These are phyloP conservation scores for Erinaceus europaeus DNA, from an alignment of 2,113 vertebrate genomes.

Conservation along the genomic window DNA sequence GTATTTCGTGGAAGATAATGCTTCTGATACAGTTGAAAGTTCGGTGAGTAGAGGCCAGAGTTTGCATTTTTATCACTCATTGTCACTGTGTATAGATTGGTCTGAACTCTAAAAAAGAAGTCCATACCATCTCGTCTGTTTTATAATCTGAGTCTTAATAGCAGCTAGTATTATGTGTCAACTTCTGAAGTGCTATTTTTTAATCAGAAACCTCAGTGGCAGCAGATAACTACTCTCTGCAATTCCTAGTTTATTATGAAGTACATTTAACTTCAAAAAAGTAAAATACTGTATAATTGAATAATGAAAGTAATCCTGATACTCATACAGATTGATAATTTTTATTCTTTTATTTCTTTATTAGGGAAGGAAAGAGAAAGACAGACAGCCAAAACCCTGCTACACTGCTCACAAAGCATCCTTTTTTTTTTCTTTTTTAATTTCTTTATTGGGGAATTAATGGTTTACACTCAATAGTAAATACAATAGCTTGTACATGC, in stretches of 20 bases:
- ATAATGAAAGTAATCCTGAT: neutral
- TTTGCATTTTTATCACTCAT: neutral
- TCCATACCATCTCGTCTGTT: neutral
- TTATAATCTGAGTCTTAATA: neutral
- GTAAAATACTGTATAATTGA: neutral
- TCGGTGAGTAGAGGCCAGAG: conserved; percentile 82
- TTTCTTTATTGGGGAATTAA: too few species aligned
- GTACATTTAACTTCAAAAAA: neutral
- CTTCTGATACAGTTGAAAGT: conserved; percentile 89
- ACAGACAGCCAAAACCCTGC: too few species aligned
- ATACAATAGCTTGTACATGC: too few species aligned
- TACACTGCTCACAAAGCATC: too few species aligned
- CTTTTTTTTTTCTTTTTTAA: too few species aligned
- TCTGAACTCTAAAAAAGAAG: conserved; percentile 3
- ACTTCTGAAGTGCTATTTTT: neutral
- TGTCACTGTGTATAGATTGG: neutral
- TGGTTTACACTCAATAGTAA: too few species aligned
- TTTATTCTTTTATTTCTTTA: too few species aligned
- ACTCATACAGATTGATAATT: too few species aligned
- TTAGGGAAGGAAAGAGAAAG: too few species aligned
- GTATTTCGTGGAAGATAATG: conserved; percentile 99
- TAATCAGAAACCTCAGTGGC: neutral
- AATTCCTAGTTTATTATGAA: neutral
- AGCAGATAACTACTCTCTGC: neutral
- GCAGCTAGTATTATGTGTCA: neutral